Percentiles rank a stretch among this genome's conserved stretches.
Conservation (phyloP, 2,888 invertebrate species). For the Formica aserva region DNA sequence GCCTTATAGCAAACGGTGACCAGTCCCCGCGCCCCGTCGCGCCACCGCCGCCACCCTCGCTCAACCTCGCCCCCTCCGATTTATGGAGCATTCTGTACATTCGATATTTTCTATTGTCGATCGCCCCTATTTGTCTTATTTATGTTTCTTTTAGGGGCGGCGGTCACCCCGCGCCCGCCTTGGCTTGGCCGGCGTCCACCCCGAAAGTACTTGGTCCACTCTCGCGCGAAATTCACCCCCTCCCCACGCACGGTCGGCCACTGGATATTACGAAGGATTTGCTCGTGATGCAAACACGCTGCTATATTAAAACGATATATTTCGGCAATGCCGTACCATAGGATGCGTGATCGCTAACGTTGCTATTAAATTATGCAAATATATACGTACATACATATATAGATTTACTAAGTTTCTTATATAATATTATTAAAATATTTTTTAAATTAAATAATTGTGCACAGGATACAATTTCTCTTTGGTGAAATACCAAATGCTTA, state of each 20-base stretch:
- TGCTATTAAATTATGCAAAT: constrained; percentile 49
- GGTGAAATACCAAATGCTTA: no score
- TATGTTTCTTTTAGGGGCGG: constrained; percentile 84
- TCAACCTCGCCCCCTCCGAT: constrained; percentile 78
- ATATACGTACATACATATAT: constrained; percentile 19
- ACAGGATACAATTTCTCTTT: not conserved
- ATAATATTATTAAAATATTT: constrained; percentile 34
- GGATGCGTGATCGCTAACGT: constrained; percentile 37
- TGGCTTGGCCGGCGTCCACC: constrained; percentile 79
- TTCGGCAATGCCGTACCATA: constrained; percentile 54
- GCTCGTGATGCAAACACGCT: constrained; percentile 79
- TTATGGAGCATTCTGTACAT: constrained; percentile 85
- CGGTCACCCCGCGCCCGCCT: constrained; percentile 51
- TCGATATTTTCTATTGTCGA: constrained; percentile 86
- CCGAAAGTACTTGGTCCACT: constrained; percentile 68
- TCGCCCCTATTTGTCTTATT: constrained; percentile 85
- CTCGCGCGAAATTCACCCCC: constrained; percentile 71
- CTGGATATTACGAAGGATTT: constrained; percentile 80
- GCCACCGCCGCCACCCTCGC: constrained; percentile 34
- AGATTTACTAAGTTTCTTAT: constrained; percentile 8
- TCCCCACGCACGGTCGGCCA: constrained; percentile 65
- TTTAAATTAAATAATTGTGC: not conserved
- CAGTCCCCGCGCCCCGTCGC: constrained; percentile 30
- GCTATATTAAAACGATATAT: constrained; percentile 82
- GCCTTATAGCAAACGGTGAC: constrained; percentile 78